Conservation (phyloP, 2,797 vertebrate species). For the Sebastes diploproa region DNA sequence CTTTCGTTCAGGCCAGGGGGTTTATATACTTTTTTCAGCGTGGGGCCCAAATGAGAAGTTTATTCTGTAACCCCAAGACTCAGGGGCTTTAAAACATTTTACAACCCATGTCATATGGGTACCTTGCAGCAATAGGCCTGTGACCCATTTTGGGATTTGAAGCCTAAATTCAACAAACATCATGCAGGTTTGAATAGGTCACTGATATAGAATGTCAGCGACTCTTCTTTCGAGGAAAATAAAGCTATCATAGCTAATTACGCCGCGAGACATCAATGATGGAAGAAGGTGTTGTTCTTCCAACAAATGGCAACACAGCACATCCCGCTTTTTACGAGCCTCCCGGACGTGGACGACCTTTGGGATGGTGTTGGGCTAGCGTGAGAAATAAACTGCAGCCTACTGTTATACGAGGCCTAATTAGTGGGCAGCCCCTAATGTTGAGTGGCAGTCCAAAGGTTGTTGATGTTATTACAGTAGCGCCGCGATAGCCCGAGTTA, state of each 20-base stretch:
- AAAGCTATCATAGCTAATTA: constrained; percentile 22
- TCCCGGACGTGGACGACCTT: constrained; percentile 29
- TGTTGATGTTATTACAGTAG: constrained; percentile 60
- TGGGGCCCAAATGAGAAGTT: constrained; percentile 55
- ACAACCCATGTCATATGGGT: constrained; percentile 51
- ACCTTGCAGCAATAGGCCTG: constrained; percentile 49
- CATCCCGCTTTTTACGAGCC: constrained; percentile 54
- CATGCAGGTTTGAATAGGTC: constrained; percentile 34
- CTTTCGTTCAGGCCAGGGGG: constrained; percentile 22
- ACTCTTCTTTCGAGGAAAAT: neutral
- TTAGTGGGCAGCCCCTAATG: constrained; percentile 68
- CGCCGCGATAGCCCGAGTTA: constrained; percentile 30
- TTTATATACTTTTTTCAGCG: constrained; percentile 39
- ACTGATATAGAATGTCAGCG: constrained; percentile 23
- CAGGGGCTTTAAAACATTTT: constrained; percentile 62
- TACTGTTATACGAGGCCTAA: constrained; percentile 68
- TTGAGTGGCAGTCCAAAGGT: constrained; percentile 66
- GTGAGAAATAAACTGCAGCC: constrained; percentile 70
- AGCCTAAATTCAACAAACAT: constrained; percentile 45
- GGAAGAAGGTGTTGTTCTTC: constrained; percentile 28
- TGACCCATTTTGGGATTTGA: constrained; percentile 52
- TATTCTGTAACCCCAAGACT: constrained; percentile 56
- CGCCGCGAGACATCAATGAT: constrained; percentile 3
- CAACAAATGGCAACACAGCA: constrained; percentile 33
- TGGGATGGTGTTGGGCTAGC: constrained; percentile 50